Evolutionary conservation across 2,113 vertebrate species (phyloP), one percentile per base, ranked within the genome.

Genomic region (Chionodraco myersi): DNA sequence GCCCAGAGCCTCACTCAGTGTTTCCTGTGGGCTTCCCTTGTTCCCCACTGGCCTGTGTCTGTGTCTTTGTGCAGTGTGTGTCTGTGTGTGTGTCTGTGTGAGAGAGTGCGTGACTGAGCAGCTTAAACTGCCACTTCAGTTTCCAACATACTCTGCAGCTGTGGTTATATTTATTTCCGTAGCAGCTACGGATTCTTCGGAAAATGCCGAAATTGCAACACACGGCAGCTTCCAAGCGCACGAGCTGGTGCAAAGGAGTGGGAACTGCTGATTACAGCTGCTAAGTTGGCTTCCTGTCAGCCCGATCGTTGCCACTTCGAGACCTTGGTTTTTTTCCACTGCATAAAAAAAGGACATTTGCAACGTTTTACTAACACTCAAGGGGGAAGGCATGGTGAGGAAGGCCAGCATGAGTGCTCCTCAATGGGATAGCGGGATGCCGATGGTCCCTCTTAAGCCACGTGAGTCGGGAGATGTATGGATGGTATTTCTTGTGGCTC

Each of bases 381-480:
- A 41, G 59, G 9, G 44, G 70, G 52, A 45, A 52, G 71, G 52
- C 70, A 92, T 93, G 86, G 85, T 87, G 86, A 93, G 79, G 75
- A 93, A 77, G 86, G 58, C 47, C 49, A 90, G 47, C 85, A 92
- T 73, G 75, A 82, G 57, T 5, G 47, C 72, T 60, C 30, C 84
- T 57, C 79, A 80, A 16, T 90, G 73, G 84, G 87, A 90, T 26
- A 84, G 79, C 53, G 84, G 79, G 61, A 88, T 94, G 69, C 89
- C 77, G 34, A 88, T 94, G 86, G 92, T 93, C 58, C 92, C 72
- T 1, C 91, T 93, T 2, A 91, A 87, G 30, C 18, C 72, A 83
- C 60, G 88, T 93, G 88, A 92, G 90, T 93, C 71, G 49, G 70
- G 56, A 62, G 70, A 72, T 1, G 6, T 48, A 23, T 65, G 11